phyloP scores from a whole-genome alignment of 2,113 vertebrate species.

The Nothobranchius furzeri region DNA sequence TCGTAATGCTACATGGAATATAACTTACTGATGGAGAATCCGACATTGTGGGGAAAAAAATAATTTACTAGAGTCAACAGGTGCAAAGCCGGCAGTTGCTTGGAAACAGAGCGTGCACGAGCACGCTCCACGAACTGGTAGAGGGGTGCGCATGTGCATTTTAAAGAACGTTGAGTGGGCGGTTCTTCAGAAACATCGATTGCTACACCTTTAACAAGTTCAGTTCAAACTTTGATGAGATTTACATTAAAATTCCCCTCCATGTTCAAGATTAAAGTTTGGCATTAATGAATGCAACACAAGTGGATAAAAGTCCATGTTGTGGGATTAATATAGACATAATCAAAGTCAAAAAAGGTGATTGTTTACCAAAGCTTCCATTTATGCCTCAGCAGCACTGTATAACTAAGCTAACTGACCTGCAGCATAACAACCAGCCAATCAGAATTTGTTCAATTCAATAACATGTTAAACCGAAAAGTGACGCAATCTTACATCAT shows the following conservation, averaged over 20 bases:
- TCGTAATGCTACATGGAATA: too few species aligned
- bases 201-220: too few species aligned
- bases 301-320: background rate
- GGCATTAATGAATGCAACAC: background rate
- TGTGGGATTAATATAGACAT: background rate
- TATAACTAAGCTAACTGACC: background rate
- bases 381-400: background rate
- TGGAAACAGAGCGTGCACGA: too few species aligned
- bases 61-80: too few species aligned
- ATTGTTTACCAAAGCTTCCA: background rate
- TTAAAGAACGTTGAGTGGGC: too few species aligned
- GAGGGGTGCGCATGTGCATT: too few species aligned
- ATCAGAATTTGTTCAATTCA: conserved; percentile 12
- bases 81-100: too few species aligned
- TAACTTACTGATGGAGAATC: too few species aligned
- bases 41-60: too few species aligned
- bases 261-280: background rate
- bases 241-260: background rate
- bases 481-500: conserved; percentile 19
- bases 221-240: too few species aligned
- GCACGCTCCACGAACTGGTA: too few species aligned
- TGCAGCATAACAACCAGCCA: background rate
- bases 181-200: too few species aligned
- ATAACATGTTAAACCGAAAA: conserved; percentile 4
- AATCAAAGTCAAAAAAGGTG: background rate